Base-by-base conservation (phyloP, 2,888 invertebrate species). In the Drosophila diplacantha region DNA sequence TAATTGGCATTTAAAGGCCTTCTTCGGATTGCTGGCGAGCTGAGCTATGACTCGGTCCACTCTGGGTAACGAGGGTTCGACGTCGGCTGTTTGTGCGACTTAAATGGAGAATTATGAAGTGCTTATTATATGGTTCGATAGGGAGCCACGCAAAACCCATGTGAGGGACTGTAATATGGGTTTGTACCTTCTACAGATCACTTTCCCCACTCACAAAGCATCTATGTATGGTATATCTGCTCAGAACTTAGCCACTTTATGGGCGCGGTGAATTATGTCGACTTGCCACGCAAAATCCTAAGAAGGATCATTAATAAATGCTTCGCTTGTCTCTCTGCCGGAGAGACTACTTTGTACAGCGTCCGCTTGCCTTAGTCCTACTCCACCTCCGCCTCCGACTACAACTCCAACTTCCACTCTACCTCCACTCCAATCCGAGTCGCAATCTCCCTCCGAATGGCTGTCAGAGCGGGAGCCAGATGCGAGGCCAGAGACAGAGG, bases 231-330 rank as follows among this genome's bases (percentile, higher is more conserved):
- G n/a, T n/a, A n/a, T 59, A 43, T 62, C 20, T 49, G 57, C 35
- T 32, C 59, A 43, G 20, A n/a, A 49, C 46, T 38, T 74, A 73
- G n/a, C 16, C 14, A 20, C 69, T 82, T 86, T 86, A 85, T 81
- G 86, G 73, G 75, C 79, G 65, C 81, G 81, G 84, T 87, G 86
- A 87, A 77, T 86, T 86, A 86, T 85, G 86, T 83, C 77, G 77
- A 69, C 63, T 79, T 81, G 65, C 85, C 85, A 86, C 79, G 86
- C 86, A 76, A 85, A 81, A 46, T 78, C 84, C 82, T 81, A 84
- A 83, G 85, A 85, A 85, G 85, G 85, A 85, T 86, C 86, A 86
- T 86, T 86, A 86, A 86, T 86, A 86, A 83, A 81, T 74, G 73
- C 74, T 72, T 72, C 62, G 69, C 60, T 44, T 62, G 66, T 39